Evolutionary conservation across 2,888 invertebrate genomes (phyloP).

Genomic region (Axea sp.): DNA sequence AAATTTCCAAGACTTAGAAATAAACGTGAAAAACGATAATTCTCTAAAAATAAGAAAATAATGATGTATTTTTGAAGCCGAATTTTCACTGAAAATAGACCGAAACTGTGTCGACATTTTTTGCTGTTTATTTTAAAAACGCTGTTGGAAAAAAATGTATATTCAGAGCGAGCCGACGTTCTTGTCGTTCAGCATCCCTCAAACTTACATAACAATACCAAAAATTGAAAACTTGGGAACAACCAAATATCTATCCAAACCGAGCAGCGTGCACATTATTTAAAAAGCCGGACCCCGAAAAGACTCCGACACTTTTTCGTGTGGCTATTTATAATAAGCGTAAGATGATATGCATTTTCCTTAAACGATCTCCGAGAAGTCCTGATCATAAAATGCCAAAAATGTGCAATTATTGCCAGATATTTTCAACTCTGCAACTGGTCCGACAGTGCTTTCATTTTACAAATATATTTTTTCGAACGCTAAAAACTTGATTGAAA

Average conservation of each 20-base stretch:
- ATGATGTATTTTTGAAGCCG: constrained; percentile 27
- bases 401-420: constrained; percentile 54
- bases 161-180: no score
- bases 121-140: constrained; percentile 35
- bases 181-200: no score
- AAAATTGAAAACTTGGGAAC: no score
- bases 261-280: no score
- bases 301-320: constrained; percentile 55
- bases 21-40: constrained; percentile 13
- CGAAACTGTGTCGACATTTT: constrained; percentile 46
- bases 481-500: background rate
- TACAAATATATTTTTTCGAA: constrained; percentile 28
- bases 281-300: no score
- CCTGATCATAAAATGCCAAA: constrained; percentile 60
- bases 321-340: constrained; percentile 61
- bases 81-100: constrained; percentile 41
- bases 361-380: constrained; percentile 61
- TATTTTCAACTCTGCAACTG: constrained; percentile 53
- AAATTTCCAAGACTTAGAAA: no score
- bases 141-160: no score
- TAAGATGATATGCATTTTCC: constrained; percentile 63
- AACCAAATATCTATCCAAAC: no score
- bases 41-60: constrained; percentile 34
- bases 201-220: no score
- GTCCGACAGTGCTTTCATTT: constrained; percentile 45